Evolutionary conservation across 2,797 vertebrate genomes (phyloP), one percentile per base, ranked within the genome.

Genomic region (Protonibea diacanthus): DNA sequence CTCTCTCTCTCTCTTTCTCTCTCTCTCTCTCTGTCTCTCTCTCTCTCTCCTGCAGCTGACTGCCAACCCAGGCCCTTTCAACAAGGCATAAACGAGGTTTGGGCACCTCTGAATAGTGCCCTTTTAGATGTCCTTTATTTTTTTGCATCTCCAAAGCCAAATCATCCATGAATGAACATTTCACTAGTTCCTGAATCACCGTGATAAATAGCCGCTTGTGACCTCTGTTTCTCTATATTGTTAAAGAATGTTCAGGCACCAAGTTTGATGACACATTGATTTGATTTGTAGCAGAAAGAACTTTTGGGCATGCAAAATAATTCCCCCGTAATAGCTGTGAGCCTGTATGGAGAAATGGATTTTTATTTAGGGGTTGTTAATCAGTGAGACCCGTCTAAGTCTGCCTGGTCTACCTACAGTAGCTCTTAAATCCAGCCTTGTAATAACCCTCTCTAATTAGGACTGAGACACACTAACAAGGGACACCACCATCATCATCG

Each of bases 401-500:
- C 66, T 89, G 89, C 78, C 82, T 78, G 56, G 51, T 78, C 86
- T 84, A 88, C 85, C 86, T 80, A 88, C 80, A 69, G 86, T 78
- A 73, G 82, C 88, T 89, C 86, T 89, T 93, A 90, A 87, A 90
- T 91, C 82, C 86, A 85, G 89, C 82, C 86, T 86, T 71, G 84
- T 92, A 90, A 92, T 92, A 92, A 91, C 87, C 87, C 74, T 63
- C 84, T 86, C 89, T 94, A 93, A 94, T 94, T 94, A 93, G 91
- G 81, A 93, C 86, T 68, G 78, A 91, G 88, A 88, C 86, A 90
- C 87, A 90, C 91, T 94, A 92, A 93, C 92, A 93, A 92, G 92
- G 85, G 86, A 92, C 84, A 78, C 84, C 84, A 76, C 73, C 88
- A 93, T 92, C 91, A 91, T 92, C 92, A 93, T 93, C 89, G 80